Evolutionary conservation across 2,888 invertebrate species (phyloP).

Genomic region (Adelognathus sp.): DNA sequence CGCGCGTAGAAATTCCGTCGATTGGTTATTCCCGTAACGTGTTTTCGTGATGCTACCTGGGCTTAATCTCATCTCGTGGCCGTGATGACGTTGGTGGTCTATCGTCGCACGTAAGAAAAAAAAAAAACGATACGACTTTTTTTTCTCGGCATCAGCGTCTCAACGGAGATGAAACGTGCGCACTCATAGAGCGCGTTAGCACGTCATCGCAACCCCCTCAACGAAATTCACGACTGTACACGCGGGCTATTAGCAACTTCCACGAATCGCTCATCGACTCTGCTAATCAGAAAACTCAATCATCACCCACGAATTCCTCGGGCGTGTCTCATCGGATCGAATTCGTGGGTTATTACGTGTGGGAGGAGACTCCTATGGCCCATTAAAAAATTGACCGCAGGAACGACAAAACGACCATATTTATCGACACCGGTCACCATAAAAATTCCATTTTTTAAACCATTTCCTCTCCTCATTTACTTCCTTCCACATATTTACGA

Average conservation of each 20-base stretch:
- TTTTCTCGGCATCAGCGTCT: neutral
- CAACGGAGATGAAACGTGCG: conserved; percentile 10
- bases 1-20: conserved; percentile 43
- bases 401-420: neutral
- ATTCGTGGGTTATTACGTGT: neutral
- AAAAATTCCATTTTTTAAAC: neutral
- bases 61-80: conserved; percentile 12
- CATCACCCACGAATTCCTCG: neutral
- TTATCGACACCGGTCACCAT: neutral
- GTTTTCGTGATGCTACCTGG: conserved; percentile 31
- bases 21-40: conserved; percentile 12
- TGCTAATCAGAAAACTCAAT: conserved; percentile 7
- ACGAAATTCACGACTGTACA: neutral
- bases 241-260: conserved; percentile 10
- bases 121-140: conserved; percentile 4
- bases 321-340: conserved; percentile 17
- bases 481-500: neutral
- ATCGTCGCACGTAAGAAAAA: neutral
- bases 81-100: conserved; percentile 47
- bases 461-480: neutral
- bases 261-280: conserved; percentile 12
- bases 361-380: neutral
- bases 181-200: conserved; percentile 26
- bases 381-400: neutral
- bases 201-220: neutral